phyloP scores from a whole-genome alignment of 2,113 vertebrate genomes.

The Antechinus flavipes region DNA sequence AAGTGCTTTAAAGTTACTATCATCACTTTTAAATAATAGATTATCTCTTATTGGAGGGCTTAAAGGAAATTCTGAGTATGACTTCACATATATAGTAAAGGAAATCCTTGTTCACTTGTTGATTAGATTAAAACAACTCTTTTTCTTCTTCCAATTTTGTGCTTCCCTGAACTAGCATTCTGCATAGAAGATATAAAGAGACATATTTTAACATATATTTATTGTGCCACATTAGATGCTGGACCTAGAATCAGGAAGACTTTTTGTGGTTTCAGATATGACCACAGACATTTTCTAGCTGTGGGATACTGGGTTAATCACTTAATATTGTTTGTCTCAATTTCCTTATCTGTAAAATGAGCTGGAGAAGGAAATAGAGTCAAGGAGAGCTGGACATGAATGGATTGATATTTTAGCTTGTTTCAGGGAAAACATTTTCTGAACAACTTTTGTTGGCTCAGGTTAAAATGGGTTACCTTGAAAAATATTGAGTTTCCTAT shows the following conservation, averaged over 20 bases:
- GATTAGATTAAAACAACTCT: neutral
- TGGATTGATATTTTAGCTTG: neutral
- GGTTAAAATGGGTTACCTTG: neutral
- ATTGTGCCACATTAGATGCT: neutral
- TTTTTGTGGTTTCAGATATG: neutral
- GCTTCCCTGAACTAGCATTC: neutral
- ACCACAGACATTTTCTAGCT: neutral
- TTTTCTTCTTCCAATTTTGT: neutral
- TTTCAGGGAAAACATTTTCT: neutral
- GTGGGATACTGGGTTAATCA: neutral
- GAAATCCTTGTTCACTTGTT: neutral
- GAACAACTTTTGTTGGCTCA: neutral
- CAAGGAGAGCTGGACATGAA: neutral
- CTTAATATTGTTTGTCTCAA: neutral
- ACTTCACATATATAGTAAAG: neutral
- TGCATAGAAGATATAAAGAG: neutral
- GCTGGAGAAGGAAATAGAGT: neutral
- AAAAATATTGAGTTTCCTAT: neutral
- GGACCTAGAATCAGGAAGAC: neutral
- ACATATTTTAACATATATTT: neutral
- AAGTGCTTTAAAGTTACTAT: neutral
- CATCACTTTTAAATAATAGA: neutral
- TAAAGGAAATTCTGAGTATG: neutral
- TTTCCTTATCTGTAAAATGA: no score
- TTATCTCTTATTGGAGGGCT: neutral